A percentile compares a stretch with the other conserved stretches of the same genome.
phyloP scores from a whole-genome alignment of 2,113 vertebrate genomes.

The Rhinoderma darwinii region DNA sequence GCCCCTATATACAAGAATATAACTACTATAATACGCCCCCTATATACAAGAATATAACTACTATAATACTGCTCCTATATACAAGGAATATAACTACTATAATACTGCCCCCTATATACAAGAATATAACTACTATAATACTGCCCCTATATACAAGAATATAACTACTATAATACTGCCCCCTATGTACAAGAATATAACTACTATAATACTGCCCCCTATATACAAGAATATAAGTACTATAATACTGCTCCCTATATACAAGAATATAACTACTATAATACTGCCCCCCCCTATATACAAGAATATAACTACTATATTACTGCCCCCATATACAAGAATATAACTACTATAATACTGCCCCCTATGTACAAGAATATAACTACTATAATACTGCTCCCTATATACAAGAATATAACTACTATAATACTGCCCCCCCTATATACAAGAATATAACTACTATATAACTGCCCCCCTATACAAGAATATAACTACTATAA shows the following conservation, averaged over 20 bases:
- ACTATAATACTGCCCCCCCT: not conserved
- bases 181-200: not conserved
- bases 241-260: not conserved
- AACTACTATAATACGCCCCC: not conserved
- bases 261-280: constrained; percentile 16
- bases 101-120: not conserved
- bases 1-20: no score
- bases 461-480: not conserved
- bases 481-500: not conserved
- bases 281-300: constrained; percentile 4
- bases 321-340: not conserved
- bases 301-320: not conserved
- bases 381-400: not conserved
- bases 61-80: constrained; percentile 10
- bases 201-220: constrained; percentile 3
- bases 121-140: not conserved
- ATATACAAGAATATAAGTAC: constrained; percentile 5
- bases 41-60: not conserved
- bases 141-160: not conserved
- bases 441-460: not conserved
- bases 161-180: constrained; percentile 6
- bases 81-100: constrained; percentile 3
- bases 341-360: not conserved
- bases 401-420: not conserved
- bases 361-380: not conserved